phyloP scores from a whole-genome alignment of 2,888 invertebrate species.

The Aporophyla nigra region DNA sequence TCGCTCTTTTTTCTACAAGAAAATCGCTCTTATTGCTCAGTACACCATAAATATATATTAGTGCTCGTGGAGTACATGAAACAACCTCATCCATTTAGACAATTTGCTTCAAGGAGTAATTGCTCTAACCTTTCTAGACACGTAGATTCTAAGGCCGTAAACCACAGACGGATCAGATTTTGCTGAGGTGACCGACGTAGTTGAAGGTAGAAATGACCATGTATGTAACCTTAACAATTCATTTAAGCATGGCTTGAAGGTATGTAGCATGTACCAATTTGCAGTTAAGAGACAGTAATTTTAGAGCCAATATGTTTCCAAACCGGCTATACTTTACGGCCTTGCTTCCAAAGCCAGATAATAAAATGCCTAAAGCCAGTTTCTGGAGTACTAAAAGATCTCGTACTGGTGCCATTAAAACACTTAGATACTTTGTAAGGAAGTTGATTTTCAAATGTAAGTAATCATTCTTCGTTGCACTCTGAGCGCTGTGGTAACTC shows the following conservation, averaged over 20 bases:
- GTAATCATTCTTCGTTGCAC: not conserved
- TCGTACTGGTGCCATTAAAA: not conserved
- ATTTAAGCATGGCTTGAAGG: not conserved
- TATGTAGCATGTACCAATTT: conserved; percentile 2
- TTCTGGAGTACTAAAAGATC: not conserved
- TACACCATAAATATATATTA: too few relatives aligned
- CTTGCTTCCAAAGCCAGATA: not conserved
- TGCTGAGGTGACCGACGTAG: not conserved
- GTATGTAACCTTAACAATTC: not conserved
- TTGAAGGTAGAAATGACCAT: not conserved
- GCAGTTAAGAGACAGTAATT: not conserved
- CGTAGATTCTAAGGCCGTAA: not conserved
- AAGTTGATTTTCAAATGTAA: not conserved
- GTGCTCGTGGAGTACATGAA: not conserved
- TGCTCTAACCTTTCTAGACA: not conserved
- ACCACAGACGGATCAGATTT: not conserved
- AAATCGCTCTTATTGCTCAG: too few relatives aligned
- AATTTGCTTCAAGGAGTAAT: not conserved
- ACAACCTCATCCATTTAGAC: not conserved
- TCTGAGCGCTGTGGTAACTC: not conserved
- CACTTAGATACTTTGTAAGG: not conserved
- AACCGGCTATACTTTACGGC: not conserved
- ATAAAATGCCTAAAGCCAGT: not conserved
- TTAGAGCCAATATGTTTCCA: not conserved
- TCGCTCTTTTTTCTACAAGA: too few relatives aligned